A percentile compares a stretch with the other conserved stretches of the same genome.
Conservation (phyloP, 2,113 vertebrate genomes). For the Lasiurus borealis region DNA sequence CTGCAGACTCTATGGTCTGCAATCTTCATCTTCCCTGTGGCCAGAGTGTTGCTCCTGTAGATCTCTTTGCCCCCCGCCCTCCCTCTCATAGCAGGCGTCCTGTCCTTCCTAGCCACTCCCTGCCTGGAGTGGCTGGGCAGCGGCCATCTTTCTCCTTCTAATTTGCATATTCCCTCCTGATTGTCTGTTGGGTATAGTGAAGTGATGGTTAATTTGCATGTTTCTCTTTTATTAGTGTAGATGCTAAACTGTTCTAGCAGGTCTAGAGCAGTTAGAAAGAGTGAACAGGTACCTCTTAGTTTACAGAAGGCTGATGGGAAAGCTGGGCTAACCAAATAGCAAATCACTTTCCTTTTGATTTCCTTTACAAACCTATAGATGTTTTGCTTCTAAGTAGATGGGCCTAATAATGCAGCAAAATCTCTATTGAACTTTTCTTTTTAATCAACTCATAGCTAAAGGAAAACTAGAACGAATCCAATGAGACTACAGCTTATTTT, state of each 20-base stretch:
- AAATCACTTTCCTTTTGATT: background rate
- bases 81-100: too few relatives aligned
- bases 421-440: slow-evolving; percentile 13
- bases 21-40: too few relatives aligned
- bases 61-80: too few relatives aligned
- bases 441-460: slow-evolving; percentile 48
- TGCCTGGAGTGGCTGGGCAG: too few relatives aligned
- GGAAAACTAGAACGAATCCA: slow-evolving; percentile 66
- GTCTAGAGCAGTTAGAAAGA: background rate
- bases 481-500: slow-evolving; percentile 60
- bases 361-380: slow-evolving; percentile 12
- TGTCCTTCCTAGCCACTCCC: too few relatives aligned
- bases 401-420: background rate
- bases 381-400: slow-evolving; percentile 24
- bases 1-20: too few relatives aligned
- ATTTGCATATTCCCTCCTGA: too few relatives aligned
- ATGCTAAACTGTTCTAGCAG: background rate
- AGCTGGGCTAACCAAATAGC: background rate
- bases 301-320: background rate
- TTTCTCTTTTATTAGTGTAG: too few relatives aligned
- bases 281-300: background rate
- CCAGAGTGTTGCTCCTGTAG: too few relatives aligned
- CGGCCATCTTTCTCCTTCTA: too few relatives aligned
- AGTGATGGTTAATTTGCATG: too few relatives aligned
- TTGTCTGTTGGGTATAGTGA: too few relatives aligned